phyloP scores from a whole-genome alignment of 2,888 invertebrate genomes.

The Abrostola triplasia region DNA sequence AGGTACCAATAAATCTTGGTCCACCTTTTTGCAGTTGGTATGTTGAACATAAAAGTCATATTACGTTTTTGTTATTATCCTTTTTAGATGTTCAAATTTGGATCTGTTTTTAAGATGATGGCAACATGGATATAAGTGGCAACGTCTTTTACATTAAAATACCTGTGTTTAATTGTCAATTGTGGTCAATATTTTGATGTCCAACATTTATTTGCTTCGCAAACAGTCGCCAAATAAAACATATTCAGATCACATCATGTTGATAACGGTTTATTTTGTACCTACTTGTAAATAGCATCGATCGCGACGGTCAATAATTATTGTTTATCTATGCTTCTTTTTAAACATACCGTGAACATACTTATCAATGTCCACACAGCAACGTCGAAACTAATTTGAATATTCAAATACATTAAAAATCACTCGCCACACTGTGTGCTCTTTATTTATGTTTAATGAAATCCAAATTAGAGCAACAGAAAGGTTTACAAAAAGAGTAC shows the following conservation, averaged over 20 bases:
- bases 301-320: not conserved
- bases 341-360: conserved; percentile 2
- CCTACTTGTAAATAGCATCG: conserved; percentile 4
- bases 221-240: conserved; percentile 1
- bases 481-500: conserved; percentile 38
- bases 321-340: conserved; percentile 3
- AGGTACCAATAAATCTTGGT: conserved; percentile 54
- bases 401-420: conserved; percentile 49
- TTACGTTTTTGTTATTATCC: conserved; percentile 59
- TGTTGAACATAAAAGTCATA: conserved; percentile 55
- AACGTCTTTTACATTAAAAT: not conserved
- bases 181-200: not conserved
- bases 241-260: conserved; percentile 3
- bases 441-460: conserved; percentile 52
- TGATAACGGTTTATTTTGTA: not conserved
- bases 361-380: conserved; percentile 29
- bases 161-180: no score
- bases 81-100: conserved; percentile 45
- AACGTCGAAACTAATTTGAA: conserved; percentile 51
- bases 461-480: conserved; percentile 53
- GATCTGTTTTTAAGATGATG: conserved; percentile 33
- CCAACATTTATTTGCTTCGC: not conserved
- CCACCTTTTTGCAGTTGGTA: conserved; percentile 47
- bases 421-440: conserved; percentile 47
- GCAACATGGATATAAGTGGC: conserved; percentile 12